Percentiles rank a stretch among this genome's conserved stretches.
Evolutionary conservation across 1,140 invertebrate species (phyloP).

Genomic region (Eubasilissa regina): DNA sequence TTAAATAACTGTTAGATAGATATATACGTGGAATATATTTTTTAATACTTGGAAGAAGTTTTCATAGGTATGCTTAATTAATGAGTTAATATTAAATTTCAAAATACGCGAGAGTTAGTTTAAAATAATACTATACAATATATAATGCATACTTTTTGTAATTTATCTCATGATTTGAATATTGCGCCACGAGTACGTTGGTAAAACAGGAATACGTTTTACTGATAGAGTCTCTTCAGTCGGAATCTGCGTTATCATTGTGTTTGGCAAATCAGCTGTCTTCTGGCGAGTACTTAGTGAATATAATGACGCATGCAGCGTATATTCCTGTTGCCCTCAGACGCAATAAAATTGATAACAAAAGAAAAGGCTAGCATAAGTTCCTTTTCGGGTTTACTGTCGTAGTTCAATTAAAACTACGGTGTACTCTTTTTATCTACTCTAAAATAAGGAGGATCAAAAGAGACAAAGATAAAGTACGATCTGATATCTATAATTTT

Average conservation of each 20-base stretch:
- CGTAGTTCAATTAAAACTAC: not conserved
- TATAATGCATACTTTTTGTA: no score
- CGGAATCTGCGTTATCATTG: constrained; percentile 52
- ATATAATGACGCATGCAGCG: constrained; percentile 22
- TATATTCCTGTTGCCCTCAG: constrained; percentile 31
- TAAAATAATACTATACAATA: no score
- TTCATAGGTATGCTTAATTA: no score
- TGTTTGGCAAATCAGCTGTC: constrained; percentile 50
- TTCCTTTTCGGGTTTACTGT: constrained; percentile 4
- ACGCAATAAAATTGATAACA: constrained; percentile 9
- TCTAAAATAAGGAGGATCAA: not conserved
- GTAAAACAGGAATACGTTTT: constrained; percentile 40
- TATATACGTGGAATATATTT: no score
- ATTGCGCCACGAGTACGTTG: constrained; percentile 12
- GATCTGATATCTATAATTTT: not conserved
- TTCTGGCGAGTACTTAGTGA: constrained; percentile 14
- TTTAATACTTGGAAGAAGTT: no score
- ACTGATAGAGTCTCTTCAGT: not conserved
- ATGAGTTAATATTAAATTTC: no score
- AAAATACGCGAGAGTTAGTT: no score
- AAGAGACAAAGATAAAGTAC: constrained; percentile 38
- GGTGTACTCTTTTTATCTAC: not conserved
- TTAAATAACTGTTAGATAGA: no score
- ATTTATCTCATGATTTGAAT: not conserved
- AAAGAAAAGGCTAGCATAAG: constrained; percentile 28